phyloP scores from a whole-genome alignment of 2,113 vertebrate species.

The Zosterops japonicus region DNA sequence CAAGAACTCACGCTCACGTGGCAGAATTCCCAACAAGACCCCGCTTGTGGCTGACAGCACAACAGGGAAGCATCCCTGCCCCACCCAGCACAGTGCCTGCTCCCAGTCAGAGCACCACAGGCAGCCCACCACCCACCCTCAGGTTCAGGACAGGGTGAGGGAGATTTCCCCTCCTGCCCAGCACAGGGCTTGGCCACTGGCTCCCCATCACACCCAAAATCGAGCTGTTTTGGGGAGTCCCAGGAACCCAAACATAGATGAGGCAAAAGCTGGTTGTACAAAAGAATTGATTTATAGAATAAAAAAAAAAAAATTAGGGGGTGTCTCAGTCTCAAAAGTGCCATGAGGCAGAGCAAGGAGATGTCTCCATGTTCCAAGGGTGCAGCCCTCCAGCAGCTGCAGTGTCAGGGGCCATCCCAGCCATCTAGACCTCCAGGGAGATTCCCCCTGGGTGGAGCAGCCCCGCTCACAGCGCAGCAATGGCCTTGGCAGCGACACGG shows the following conservation, averaged over 20 bases:
- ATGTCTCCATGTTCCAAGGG: accelerated
- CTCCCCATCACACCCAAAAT: neutral
- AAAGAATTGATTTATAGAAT: neutral
- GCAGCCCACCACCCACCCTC: accelerated
- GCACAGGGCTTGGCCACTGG: neutral
- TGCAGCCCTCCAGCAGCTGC: neutral
- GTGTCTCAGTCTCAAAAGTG: neutral
- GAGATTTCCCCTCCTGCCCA: neutral
- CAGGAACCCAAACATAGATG: accelerated
- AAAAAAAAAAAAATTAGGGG: neutral
- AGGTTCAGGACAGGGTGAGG: accelerated
- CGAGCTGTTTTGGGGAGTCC: neutral
- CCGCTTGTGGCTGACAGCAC: neutral
- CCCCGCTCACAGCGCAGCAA: constrained; percentile 80
- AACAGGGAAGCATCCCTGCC: neutral
- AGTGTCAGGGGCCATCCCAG: neutral
- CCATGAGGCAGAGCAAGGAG: accelerated
- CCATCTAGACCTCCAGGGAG: neutral
- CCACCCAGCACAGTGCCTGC: accelerated
- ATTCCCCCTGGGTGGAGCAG: accelerated
- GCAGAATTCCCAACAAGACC: neutral
- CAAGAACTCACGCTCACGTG: neutral
- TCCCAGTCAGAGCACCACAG: accelerated
- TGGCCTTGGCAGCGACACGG: constrained; percentile 94
- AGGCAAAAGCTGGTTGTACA: neutral